These are phyloP conservation scores for Xenus cinereus DNA, from an alignment of 2,113 vertebrate species.

Conservation along the genomic window DNA sequence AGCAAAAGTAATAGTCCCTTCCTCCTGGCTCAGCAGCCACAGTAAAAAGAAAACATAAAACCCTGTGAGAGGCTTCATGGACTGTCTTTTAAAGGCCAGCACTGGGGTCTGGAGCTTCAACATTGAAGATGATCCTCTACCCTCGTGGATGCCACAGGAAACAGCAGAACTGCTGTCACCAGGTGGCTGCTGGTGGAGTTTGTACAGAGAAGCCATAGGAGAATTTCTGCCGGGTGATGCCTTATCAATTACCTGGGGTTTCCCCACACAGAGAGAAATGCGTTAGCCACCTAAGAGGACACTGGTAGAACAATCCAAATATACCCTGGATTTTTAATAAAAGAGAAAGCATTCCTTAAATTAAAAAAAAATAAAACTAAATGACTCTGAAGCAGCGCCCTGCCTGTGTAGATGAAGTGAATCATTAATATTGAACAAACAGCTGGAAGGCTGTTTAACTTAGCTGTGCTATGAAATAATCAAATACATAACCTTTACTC, in stretches of 20 bases:
- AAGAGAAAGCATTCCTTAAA: background rate
- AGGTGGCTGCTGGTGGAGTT: too few species aligned
- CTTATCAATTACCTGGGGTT: background rate
- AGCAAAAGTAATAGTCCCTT: background rate
- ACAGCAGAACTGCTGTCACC: background rate
- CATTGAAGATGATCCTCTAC: background rate
- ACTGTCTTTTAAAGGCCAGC: background rate
- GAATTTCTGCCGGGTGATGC: background rate
- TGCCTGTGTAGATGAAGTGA: background rate
- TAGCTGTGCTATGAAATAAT: background rate
- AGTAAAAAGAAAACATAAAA: background rate
- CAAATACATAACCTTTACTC: background rate
- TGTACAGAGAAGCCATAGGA: too few species aligned
- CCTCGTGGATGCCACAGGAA: rapidly evolving
- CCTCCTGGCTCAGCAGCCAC: background rate
- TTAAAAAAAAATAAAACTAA: background rate
- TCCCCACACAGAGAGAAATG: background rate
- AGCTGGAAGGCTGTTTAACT: background rate
- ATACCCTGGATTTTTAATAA: background rate
- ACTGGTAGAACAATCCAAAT: background rate
- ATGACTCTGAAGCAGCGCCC: background rate
- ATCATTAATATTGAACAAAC: background rate
- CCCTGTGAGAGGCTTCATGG: background rate
- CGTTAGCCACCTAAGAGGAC: background rate
- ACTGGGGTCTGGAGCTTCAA: background rate